Evolutionary conservation across 1,140 invertebrate species (phyloP).

Genomic region (Trialeurodes vaporariorum): DNA sequence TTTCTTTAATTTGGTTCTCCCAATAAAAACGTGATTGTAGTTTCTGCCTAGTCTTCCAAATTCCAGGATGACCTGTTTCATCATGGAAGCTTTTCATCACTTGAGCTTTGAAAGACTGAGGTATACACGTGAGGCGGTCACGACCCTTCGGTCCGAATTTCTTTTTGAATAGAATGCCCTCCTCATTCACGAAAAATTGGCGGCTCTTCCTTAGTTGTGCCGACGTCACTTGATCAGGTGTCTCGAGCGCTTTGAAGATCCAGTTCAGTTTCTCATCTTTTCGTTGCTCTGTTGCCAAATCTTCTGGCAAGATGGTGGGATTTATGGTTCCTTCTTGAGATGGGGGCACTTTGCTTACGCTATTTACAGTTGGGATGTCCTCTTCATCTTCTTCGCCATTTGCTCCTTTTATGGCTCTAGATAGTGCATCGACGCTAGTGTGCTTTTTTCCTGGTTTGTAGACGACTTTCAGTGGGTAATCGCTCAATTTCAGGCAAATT

Average conservation of each 20-base stretch:
- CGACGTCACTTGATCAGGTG: background rate
- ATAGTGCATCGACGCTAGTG: background rate
- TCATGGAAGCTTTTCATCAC: background rate
- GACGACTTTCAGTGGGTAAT: background rate
- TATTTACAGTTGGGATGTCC: too few species aligned
- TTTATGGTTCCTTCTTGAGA: too few species aligned
- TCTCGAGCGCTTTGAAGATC: background rate
- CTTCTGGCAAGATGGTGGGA: too few species aligned
- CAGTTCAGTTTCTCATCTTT: background rate
- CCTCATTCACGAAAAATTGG: background rate
- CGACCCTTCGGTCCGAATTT: background rate
- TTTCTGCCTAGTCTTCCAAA: background rate
- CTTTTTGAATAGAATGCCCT: background rate
- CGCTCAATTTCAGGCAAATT: background rate
- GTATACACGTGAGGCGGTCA: background rate
- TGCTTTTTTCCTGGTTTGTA: background rate
- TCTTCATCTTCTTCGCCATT: too few species aligned
- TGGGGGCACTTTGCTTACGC: too few species aligned
- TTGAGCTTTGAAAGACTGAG: background rate
- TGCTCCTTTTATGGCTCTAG: background rate
- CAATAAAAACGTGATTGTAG: background rate
- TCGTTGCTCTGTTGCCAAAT: background rate
- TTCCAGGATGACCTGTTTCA: background rate
- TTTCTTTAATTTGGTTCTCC: background rate
- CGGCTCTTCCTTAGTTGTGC: background rate